These are phyloP conservation scores for human DNA, from an alignment of 2,113 vertebrate genomes.

Conservation along the genomic window DNA sequence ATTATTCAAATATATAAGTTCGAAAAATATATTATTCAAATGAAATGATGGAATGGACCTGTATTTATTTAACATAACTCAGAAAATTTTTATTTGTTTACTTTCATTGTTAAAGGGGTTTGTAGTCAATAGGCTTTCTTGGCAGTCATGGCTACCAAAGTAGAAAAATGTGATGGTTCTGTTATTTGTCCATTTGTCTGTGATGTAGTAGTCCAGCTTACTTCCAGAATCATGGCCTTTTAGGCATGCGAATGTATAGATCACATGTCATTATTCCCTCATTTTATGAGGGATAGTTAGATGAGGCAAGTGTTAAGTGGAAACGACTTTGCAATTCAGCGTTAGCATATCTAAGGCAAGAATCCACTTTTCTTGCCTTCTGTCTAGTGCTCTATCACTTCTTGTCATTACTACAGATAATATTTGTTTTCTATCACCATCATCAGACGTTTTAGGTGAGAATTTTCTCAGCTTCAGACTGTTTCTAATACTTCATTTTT, in stretches of 20 bases:
- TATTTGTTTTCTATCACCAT: not conserved
- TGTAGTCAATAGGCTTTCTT: not conserved
- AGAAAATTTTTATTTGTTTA: not conserved
- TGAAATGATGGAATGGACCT: not conserved
- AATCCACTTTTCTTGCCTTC: not conserved
- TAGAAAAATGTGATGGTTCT: not conserved
- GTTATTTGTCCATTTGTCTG: not conserved
- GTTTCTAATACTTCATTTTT: slow-evolving; percentile 1
- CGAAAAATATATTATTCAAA: not conserved
- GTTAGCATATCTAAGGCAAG: not conserved
- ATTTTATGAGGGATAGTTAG: not conserved
- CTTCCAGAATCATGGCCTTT: not conserved
- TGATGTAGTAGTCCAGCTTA: not conserved
- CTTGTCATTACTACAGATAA: not conserved
- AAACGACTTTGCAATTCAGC: not conserved
- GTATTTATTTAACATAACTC: not conserved
- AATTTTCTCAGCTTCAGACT: slow-evolving; percentile 1
- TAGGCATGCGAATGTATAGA: not conserved
- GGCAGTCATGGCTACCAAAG: not conserved
- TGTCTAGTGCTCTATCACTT: not conserved
- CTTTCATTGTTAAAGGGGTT: not conserved
- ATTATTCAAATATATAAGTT: not conserved
- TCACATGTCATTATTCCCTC: not conserved
- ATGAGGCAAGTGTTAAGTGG: not conserved
- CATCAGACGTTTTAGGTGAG: not conserved